These are phyloP conservation scores for Caerostris darwini DNA, from an alignment of 1,140 invertebrate species.

Conservation along the genomic window DNA sequence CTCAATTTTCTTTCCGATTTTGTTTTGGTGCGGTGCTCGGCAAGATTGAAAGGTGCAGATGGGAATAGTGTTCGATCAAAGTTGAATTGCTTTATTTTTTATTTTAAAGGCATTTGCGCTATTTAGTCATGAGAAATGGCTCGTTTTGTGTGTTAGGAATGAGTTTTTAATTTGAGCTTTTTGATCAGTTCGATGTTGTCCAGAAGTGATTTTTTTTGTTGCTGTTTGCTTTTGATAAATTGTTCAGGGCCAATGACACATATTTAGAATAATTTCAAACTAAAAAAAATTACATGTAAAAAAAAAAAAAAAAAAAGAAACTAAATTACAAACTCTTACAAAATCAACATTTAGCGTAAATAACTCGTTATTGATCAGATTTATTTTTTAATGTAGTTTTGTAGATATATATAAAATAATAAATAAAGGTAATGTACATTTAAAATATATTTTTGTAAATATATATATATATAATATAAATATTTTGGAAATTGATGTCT, in stretches of 20 bases:
- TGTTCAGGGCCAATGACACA: not conserved
- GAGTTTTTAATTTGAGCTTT: not conserved
- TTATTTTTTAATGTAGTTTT: too few relatives aligned
- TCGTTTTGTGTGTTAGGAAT: not conserved
- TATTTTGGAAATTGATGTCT: too few relatives aligned
- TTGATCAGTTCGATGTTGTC: not conserved
- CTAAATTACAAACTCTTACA: too few relatives aligned
- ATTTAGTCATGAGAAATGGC: not conserved
- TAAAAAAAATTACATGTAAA: too few relatives aligned
- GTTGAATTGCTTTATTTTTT: not conserved
- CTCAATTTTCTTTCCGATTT: not conserved
- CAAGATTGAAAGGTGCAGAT: conserved; percentile 25
- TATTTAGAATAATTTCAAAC: too few relatives aligned
- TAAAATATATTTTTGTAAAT: too few relatives aligned
- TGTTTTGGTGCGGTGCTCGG: not conserved
- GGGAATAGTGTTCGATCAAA: not conserved
- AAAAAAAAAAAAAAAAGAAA: too few relatives aligned
- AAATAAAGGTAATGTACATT: too few relatives aligned
- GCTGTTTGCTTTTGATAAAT: not conserved
- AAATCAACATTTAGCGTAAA: too few relatives aligned
- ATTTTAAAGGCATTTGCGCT: not conserved
- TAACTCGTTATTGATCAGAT: too few relatives aligned
- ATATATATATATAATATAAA: too few relatives aligned
- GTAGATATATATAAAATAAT: too few relatives aligned
- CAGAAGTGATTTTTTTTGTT: not conserved